These are phyloP conservation scores for Eugnorisma glareosa DNA, from an alignment of 2,888 invertebrate species.

Conservation along the genomic window DNA sequence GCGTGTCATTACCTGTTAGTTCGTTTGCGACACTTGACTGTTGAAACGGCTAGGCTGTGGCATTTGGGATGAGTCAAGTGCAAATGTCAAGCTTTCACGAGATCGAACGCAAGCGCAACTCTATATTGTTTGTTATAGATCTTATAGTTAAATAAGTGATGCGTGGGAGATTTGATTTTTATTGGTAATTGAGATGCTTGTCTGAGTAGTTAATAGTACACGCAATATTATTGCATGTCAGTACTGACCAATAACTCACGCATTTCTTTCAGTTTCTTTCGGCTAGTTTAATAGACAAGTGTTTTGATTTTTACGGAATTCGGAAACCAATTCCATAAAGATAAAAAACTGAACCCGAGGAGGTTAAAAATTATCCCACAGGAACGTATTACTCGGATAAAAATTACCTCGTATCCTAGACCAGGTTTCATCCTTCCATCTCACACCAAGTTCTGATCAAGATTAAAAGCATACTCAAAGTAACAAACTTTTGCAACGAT, in stretches of 20 bases:
- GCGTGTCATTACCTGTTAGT: conserved; percentile 55
- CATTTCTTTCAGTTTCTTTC: background rate
- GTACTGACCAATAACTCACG: background rate
- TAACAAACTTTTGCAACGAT: background rate
- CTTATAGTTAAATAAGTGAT: conserved; percentile 28
- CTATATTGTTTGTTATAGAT: conserved; percentile 56
- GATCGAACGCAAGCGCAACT: conserved; percentile 32
- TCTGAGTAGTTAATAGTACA: background rate
- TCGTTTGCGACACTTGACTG: conserved; percentile 66
- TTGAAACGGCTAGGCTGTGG: conserved; percentile 76
- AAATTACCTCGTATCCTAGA: background rate
- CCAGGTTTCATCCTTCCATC: background rate
- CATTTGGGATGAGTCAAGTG: conserved; percentile 75
- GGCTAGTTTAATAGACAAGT: background rate
- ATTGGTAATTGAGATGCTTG: conserved; percentile 35
- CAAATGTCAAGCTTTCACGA: conserved; percentile 79
- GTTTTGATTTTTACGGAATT: background rate
- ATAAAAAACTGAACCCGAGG: too few species aligned
- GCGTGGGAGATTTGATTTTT: background rate
- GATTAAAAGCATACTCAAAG: too few species aligned
- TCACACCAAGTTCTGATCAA: background rate
- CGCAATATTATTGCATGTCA: background rate
- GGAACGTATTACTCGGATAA: background rate
- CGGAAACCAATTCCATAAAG: too few species aligned
- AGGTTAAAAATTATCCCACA: background rate